Conservation (phyloP, 2,888 invertebrate genomes). For the Drosophila emarginata region DNA sequence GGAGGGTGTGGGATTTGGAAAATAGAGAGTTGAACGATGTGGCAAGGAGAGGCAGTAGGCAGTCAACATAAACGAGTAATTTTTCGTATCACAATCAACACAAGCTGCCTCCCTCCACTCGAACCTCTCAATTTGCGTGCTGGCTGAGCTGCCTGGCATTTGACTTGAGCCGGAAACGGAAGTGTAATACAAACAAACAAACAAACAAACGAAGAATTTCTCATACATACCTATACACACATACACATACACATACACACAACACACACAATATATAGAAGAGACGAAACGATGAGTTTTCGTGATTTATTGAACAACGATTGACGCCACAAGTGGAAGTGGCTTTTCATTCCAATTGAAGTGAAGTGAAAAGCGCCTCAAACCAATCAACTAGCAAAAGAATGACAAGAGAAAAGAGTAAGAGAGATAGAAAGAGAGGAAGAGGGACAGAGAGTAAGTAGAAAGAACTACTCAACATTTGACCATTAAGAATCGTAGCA, state of each 20-base stretch:
- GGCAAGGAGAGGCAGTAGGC: neutral
- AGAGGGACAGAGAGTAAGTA: neutral
- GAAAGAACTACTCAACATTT: slow-evolving; percentile 19
- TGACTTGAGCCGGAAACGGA: slow-evolving; percentile 62
- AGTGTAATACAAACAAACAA: slow-evolving; percentile 53
- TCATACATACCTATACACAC: neutral
- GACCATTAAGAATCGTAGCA: slow-evolving; percentile 23
- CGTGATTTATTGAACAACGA: slow-evolving; percentile 63
- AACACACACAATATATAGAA: slow-evolving; percentile 10
- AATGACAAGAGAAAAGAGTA: neutral
- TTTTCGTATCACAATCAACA: slow-evolving; percentile 23
- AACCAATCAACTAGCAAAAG: slow-evolving; percentile 16
- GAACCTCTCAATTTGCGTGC: slow-evolving; percentile 58
- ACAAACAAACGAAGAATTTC: slow-evolving; percentile 11
- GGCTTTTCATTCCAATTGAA: slow-evolving; percentile 49
- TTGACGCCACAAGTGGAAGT: slow-evolving; percentile 65
- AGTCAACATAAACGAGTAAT: slow-evolving; percentile 14
- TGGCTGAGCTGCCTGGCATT: slow-evolving; percentile 27
- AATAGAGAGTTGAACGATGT: neutral
- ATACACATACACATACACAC: neutral
- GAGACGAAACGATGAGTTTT: slow-evolving; percentile 47
- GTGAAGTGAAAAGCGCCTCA: slow-evolving; percentile 41
- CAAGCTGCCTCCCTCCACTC: slow-evolving; percentile 20
- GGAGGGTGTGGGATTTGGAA: no score
- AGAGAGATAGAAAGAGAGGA: no score